Percentiles rank a stretch among this genome's conserved stretches.
phyloP scores from a whole-genome alignment of 2,888 invertebrate species.

The Scaptomyza polygonia region DNA sequence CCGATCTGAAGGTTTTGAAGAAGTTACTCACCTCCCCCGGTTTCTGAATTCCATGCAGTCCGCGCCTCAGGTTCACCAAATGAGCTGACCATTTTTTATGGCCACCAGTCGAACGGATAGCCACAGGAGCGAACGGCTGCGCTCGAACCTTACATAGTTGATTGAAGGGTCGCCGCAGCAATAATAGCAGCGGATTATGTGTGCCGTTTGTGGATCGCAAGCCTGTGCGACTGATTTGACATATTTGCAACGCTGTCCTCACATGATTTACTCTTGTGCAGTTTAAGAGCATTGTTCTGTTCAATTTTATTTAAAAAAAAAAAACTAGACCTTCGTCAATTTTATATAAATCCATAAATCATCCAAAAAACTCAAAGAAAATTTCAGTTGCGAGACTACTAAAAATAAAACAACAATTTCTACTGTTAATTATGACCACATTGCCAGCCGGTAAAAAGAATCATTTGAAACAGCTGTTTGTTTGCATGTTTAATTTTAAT shows the following conservation, averaged over 20 bases:
- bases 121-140: slow-evolving; percentile 7
- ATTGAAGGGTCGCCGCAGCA: slow-evolving; percentile 28
- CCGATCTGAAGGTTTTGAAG: slow-evolving; percentile 36
- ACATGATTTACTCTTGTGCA: slow-evolving; percentile 59
- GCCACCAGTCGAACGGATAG: neutral
- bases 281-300: slow-evolving; percentile 55
- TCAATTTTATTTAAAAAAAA: slow-evolving; percentile 23
- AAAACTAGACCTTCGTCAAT: neutral
- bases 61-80: slow-evolving; percentile 33
- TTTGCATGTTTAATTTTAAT: neutral
- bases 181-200: slow-evolving; percentile 19
- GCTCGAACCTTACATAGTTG: slow-evolving; percentile 25
- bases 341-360: slow-evolving; percentile 3
- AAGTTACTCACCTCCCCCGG: neutral
- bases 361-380: slow-evolving; percentile 7
- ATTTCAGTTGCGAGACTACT: too few relatives aligned
- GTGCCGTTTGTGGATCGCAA: neutral
- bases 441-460: slow-evolving; percentile 9
- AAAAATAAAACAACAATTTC: neutral
- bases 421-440: slow-evolving; percentile 7
- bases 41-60: slow-evolving; percentile 1
- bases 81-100: slow-evolving; percentile 13
- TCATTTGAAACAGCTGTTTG: slow-evolving; percentile 34
- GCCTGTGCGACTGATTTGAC: slow-evolving; percentile 42
- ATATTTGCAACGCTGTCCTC: slow-evolving; percentile 50